Conservation (phyloP, 2,113 vertebrate genomes). For the Eurystomus gularis region DNA sequence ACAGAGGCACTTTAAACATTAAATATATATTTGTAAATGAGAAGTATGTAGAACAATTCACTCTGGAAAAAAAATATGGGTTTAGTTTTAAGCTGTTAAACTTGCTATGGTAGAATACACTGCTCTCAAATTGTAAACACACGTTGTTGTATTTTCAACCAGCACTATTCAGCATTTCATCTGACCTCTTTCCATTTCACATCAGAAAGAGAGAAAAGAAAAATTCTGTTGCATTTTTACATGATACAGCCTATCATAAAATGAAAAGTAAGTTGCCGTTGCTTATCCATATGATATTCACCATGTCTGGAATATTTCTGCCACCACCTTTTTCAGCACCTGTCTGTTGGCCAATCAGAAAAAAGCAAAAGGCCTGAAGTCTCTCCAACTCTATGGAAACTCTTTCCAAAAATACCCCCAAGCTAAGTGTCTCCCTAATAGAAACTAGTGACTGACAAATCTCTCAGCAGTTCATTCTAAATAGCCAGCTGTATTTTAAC, state of each 20-base stretch:
- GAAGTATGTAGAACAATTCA: background rate
- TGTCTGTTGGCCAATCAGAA: conserved; percentile 74
- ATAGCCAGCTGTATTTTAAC: conserved; percentile 32
- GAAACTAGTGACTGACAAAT: conserved; percentile 35
- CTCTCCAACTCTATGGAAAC: conserved; percentile 67
- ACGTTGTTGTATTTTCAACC: background rate
- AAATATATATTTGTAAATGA: background rate
- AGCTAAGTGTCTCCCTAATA: conserved; percentile 56
- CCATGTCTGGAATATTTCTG: conserved; percentile 70
- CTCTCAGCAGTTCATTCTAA: conserved; percentile 31
- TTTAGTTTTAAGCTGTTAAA: background rate
- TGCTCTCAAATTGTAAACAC: background rate
- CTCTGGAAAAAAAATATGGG: background rate
- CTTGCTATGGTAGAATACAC: background rate
- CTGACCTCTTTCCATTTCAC: background rate
- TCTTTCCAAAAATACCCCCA: conserved; percentile 76
- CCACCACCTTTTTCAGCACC: conserved; percentile 72
- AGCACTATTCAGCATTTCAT: background rate
- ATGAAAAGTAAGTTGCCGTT: background rate
- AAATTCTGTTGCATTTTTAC: background rate
- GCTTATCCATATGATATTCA: background rate
- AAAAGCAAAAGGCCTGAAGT: conserved; percentile 65
- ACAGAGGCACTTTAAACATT: background rate
- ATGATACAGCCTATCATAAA: background rate
- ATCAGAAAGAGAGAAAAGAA: background rate